A percentile compares a stretch with the other conserved stretches of the same genome.
Conservation (phyloP, 1,140 invertebrate species). For the Medauroidea extradentata region DNA sequence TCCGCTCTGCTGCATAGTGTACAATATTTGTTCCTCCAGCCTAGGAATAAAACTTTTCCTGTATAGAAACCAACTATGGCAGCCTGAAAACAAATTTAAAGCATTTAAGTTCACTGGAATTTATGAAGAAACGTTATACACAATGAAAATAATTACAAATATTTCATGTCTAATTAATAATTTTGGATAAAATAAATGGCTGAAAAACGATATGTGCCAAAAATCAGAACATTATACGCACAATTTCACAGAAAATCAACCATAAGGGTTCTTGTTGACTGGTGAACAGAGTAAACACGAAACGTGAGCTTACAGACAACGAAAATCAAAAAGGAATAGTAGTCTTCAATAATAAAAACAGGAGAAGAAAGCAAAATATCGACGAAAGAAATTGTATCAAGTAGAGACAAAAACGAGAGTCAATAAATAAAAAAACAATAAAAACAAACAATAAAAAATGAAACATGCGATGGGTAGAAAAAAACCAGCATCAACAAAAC, state of each 20-base stretch:
- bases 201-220: not conserved
- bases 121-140: not conserved
- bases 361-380: too few species aligned
- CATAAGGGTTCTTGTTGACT: too few species aligned
- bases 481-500: too few species aligned
- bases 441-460: too few species aligned
- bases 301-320: not conserved
- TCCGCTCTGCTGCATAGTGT: constrained; percentile 20
- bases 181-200: not conserved
- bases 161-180: not conserved
- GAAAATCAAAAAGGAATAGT: not conserved
- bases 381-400: too few species aligned
- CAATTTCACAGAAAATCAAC: not conserved
- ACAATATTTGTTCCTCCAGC: constrained; percentile 35
- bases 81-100: constrained; percentile 9
- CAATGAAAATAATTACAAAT: not conserved
- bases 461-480: too few species aligned
- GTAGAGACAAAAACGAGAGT: too few species aligned
- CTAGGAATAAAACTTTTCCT: constrained; percentile 26
- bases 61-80: constrained; percentile 27
- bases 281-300: not conserved
- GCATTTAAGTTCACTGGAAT: not conserved
- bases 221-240: not conserved
- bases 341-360: not conserved
- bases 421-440: too few species aligned